A percentile compares a stretch with the other conserved stretches of the same genome.
Evolutionary conservation across 2,888 invertebrate genomes (phyloP).

Genomic region (Ormyrus pomaceus): DNA sequence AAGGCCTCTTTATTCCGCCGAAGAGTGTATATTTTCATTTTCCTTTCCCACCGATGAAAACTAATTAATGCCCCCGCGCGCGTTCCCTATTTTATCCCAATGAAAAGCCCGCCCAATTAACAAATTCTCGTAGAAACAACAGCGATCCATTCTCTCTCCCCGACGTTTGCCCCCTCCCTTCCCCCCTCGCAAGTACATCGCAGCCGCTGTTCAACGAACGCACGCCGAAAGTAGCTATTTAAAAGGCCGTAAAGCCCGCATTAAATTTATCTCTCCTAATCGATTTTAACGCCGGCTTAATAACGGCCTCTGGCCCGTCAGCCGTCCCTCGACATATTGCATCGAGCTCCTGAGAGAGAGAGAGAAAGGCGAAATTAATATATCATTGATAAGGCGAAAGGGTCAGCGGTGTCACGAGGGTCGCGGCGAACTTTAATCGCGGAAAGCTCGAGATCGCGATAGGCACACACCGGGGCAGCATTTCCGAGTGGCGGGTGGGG

Average conservation of each 20-base stretch:
- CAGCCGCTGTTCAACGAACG: neutral
- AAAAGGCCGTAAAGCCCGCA: neutral
- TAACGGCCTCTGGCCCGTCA: neutral
- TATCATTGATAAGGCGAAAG: conserved; percentile 37
- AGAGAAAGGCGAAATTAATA: conserved; percentile 42
- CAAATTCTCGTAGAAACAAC: too few species aligned
- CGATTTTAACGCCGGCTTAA: neutral
- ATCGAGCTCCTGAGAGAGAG: neutral
- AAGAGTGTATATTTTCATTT: too few species aligned
- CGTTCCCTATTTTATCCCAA: too few species aligned
- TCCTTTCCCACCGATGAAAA: too few species aligned
- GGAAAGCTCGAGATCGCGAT: conserved; percentile 22
- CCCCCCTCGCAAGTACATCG: neutral
- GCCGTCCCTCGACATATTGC: conserved; percentile 10
- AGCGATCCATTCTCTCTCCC: neutral
- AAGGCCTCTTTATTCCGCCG: too few species aligned
- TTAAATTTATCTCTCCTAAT: conserved; percentile 9
- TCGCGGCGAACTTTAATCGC: conserved; percentile 33
- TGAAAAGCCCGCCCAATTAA: too few species aligned
- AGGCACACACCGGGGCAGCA: conserved; percentile 22
- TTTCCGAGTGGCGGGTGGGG: neutral
- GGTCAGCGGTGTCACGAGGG: neutral
- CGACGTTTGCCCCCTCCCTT: neutral
- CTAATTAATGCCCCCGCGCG: too few species aligned
- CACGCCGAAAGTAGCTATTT: neutral